Base-by-base conservation (phyloP, 2,888 invertebrate genomes). In the Coenonympha arcania region DNA sequence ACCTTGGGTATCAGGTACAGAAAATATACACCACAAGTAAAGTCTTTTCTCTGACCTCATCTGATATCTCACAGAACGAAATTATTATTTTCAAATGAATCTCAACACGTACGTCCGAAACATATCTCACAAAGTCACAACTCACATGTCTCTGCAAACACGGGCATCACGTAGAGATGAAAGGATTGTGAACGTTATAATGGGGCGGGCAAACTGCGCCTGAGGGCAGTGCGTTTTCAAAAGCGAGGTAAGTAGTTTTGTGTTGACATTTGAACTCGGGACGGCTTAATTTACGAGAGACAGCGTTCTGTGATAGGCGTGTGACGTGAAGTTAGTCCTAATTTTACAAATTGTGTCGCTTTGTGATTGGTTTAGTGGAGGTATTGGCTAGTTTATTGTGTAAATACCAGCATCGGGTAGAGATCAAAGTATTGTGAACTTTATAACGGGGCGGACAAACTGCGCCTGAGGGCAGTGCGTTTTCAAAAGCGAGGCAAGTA, bases 401-500 rank as follows among this genome's bases (percentile, higher is more conserved):
- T n/a, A 6, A 22, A 22, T 13, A 37, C 13, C 6, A 22, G 37
- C 28, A 42, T 31, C 42, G 31, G 31, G 42, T 19, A 19, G 37
- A 48, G 51, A 54, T 51, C 42, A 55, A 51, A 55, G 48, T 45
- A 43, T 49, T 42, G 42, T 19, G 42, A 42, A 31, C 47, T 43
- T 54, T 55, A 51, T 56, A 56, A 58, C 51, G 50, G 54, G 42
- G 50, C 45, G 22, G 48, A 54, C 45, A 48, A 54, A 55, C 54
- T 52, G 41, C 40, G 49, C 53, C 59, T 56, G 42, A 40, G 43
- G 57, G 58, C 50, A 40, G 44, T 48, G 53, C 47, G 55, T 52
- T 54, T 54, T 54, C 57, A 57, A 57, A 58, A 55, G 52, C 48
- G 49, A 55, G 52, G 55, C n/a, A n/a, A n/a, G n/a, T 50, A 51